Percentiles rank a stretch among this genome's conserved stretches.
phyloP scores from a whole-genome alignment of 2,113 vertebrate genomes.

The Stomatorhinus ivindoensis region DNA sequence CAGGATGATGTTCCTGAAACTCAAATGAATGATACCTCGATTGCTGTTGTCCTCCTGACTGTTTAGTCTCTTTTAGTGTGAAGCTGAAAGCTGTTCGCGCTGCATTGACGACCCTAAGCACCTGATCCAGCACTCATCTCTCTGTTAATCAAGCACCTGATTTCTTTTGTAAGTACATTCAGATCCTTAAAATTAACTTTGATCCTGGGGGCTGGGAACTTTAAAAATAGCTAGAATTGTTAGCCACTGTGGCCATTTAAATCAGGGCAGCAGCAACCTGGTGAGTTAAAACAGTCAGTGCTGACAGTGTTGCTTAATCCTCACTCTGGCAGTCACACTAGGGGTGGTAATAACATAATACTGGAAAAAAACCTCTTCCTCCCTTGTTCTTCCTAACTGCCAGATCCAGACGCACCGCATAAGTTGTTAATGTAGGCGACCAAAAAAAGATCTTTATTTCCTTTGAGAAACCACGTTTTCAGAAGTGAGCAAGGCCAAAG shows the following conservation, averaged over 20 bases:
- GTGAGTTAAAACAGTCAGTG: neutral
- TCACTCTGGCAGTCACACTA: neutral
- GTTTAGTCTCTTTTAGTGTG: neutral
- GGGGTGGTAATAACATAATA: neutral
- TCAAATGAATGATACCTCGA: neutral
- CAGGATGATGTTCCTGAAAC: neutral
- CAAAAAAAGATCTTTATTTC: neutral
- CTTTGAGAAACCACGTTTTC: neutral
- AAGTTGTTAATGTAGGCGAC: neutral
- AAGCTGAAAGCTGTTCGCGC: neutral
- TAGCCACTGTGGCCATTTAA: neutral
- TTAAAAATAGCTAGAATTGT: neutral
- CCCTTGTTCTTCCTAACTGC: neutral
- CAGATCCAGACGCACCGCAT: neutral
- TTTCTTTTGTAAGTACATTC: neutral
- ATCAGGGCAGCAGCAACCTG: neutral
- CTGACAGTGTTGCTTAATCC: neutral
- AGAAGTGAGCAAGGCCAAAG: neutral
- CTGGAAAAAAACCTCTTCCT: neutral
- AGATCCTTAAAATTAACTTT: neutral
- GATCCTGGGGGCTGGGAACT: neutral
- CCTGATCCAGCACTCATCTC: neutral
- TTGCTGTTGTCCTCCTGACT: neutral
- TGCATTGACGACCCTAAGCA: neutral
- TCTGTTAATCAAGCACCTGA: neutral